These are phyloP conservation scores for Hapalemur alaotrensis DNA, from an alignment of 2,797 vertebrate species.

Conservation along the genomic window DNA sequence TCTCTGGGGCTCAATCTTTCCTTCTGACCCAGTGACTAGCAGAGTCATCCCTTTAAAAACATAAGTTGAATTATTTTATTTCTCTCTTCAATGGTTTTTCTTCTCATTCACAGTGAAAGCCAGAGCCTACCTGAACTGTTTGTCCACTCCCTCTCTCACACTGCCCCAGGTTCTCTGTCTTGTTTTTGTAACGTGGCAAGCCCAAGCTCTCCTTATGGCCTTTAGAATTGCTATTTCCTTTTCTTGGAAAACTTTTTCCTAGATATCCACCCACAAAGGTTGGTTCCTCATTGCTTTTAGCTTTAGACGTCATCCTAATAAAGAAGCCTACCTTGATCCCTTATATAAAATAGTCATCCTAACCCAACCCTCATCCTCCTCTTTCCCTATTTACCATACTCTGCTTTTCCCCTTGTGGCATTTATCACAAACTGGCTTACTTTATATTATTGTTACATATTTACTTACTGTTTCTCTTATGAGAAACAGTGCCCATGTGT, in stretches of 20 bases:
- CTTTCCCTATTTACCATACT: not conserved
- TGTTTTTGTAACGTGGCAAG: not conserved
- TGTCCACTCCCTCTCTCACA: not conserved
- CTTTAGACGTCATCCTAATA: not conserved
- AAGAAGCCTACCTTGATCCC: not conserved
- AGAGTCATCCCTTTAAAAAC: not conserved
- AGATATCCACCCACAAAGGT: not conserved
- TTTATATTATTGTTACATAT: not conserved
- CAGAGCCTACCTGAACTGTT: not conserved
- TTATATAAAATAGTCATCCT: not conserved
- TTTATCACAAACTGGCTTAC: not conserved
- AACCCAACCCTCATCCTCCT: not conserved
- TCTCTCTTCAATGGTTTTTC: not conserved
- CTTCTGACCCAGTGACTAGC: not conserved
- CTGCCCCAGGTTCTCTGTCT: not conserved
- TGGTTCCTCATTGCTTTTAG: not conserved
- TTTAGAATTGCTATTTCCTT: not conserved
- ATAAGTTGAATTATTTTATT: not conserved
- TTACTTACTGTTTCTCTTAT: not conserved
- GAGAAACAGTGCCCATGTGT: not conserved
- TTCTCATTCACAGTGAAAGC: not conserved
- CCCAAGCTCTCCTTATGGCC: not conserved
- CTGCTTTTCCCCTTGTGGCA: not conserved
- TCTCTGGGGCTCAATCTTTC: not conserved
- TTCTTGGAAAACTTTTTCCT: not conserved